Evolutionary conservation across 2,113 vertebrate species (phyloP), one percentile per base, ranked within the genome.

Genomic region (Podarcis muralis): DNA sequence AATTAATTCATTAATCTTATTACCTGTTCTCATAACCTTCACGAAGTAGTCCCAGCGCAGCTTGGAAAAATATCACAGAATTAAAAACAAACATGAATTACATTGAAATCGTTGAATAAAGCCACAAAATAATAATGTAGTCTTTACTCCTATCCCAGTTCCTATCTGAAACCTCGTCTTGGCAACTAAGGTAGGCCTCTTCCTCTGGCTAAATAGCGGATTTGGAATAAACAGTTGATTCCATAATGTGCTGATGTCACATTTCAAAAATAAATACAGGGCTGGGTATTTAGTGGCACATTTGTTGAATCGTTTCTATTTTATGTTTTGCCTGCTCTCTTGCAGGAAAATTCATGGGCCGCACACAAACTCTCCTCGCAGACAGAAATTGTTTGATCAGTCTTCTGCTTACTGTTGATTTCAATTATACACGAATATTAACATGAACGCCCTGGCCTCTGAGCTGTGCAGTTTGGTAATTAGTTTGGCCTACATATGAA

Each of bases 401-500:
- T 22, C 84, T 66, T 65, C 74, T 79, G 48, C 8, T 43, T 35
- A 18, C 66, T 59, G 43, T 81, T 86, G 37, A 48, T 68, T 68
- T 86, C 82, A 84, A 62, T 81, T 87, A 87, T 69, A 16, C 68
- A 81, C 40, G 32, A 57, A 71, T 72, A 81, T 71, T 35, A 81
- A 81, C 23, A 13, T 40, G 25, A 81, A 12, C 12, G 15, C 27
- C 32, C 22, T 86, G 76, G 20, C 85, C 76, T 72, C 66, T 37
- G 48, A 71, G 25, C 68, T 80, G 65, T 87, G 77, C 32, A 23
- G 22, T 85, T 76, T 85, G 83, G 43, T 85, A 87, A 81, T 87
- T 87, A 71, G 25, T 59, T 57, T 81, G 86, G 32, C 48, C 68
- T 87, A 69, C 37, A 76, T 25, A 22, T 48, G 57, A 65, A 75